These are phyloP conservation scores for Ictalurus punctatus DNA, from an alignment of 2,113 vertebrate genomes.

Conservation along the genomic window DNA sequence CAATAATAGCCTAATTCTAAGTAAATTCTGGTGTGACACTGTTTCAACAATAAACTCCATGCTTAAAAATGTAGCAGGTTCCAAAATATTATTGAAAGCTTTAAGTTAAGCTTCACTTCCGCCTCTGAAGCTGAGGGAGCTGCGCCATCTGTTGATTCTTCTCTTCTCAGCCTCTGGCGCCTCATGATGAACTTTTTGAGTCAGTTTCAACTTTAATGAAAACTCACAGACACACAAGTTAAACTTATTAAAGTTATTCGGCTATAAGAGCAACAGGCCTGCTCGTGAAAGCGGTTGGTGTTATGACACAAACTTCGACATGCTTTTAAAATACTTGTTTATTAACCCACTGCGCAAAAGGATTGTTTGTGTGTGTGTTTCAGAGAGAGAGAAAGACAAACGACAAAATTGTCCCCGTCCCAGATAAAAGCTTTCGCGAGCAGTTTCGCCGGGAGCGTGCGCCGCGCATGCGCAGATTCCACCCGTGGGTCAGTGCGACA, in stretches of 20 bases:
- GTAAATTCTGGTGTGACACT: not conserved
- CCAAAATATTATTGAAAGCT: not conserved
- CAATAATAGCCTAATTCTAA: not conserved
- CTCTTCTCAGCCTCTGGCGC: not conserved
- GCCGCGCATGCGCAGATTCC: conserved; percentile 4
- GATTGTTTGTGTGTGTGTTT: not conserved
- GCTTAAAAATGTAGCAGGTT: not conserved
- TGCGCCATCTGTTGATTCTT: conserved; percentile 47
- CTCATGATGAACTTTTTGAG: not conserved
- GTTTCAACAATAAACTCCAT: not conserved
- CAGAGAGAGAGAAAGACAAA: conserved; percentile 20
- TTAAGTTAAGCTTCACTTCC: not conserved
- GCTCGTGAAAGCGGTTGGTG: not conserved
- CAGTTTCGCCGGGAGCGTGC: conserved; percentile 25
- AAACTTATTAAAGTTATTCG: not conserved
- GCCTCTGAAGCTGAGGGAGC: conserved; percentile 1
- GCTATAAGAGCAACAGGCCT: not conserved
- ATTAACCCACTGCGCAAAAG: not conserved
- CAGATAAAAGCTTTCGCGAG: conserved; percentile 50
- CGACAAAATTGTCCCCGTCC: conserved; percentile 28
- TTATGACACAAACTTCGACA: not conserved
- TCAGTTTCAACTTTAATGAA: not conserved
- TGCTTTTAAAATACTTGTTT: not conserved
- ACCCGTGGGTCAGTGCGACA: conserved; percentile 63
- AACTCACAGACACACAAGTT: not conserved